These are phyloP conservation scores for Calameuta filiformis DNA, from an alignment of 2,888 invertebrate genomes.

Conservation along the genomic window DNA sequence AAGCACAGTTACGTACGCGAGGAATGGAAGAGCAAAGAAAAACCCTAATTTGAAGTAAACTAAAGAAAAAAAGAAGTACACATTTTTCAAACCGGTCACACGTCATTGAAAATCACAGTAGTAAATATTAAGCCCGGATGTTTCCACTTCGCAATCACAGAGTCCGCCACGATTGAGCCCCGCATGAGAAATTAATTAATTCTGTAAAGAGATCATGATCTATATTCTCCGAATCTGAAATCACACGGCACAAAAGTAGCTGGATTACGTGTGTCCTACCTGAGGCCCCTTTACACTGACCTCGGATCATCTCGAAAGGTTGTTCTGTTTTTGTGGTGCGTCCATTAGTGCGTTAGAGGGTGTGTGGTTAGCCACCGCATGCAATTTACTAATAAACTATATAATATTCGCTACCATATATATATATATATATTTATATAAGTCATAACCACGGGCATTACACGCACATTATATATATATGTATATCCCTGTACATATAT, in stretches of 20 bases:
- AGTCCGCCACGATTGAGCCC: constrained; percentile 1
- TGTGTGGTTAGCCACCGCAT: constrained; percentile 49
- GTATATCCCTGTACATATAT: neutral
- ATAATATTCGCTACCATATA: neutral
- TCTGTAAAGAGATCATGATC: constrained; percentile 3
- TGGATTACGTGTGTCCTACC: constrained; percentile 4
- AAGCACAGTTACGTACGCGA: too few relatives aligned
- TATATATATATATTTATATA: constrained; percentile 15
- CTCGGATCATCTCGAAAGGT: constrained; percentile 11
- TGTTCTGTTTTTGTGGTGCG: constrained; percentile 40
- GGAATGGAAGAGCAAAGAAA: too few relatives aligned
- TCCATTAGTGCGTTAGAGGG: constrained; percentile 44
- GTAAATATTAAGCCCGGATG: neutral
- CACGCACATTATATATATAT: neutral
- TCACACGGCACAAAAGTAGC: constrained; percentile 5
- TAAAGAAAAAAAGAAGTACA: neutral
- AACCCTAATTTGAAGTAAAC: too few relatives aligned
- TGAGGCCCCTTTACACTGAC: neutral
- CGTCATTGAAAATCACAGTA: neutral
- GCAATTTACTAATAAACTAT: constrained; percentile 33
- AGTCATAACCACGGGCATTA: neutral
- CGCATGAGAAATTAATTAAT: constrained; percentile 1
- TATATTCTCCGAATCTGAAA: neutral
- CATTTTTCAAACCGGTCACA: neutral
- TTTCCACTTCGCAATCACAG: neutral